Conservation (phyloP, 2,797 vertebrate genomes). For the Falco rusticolus region DNA sequence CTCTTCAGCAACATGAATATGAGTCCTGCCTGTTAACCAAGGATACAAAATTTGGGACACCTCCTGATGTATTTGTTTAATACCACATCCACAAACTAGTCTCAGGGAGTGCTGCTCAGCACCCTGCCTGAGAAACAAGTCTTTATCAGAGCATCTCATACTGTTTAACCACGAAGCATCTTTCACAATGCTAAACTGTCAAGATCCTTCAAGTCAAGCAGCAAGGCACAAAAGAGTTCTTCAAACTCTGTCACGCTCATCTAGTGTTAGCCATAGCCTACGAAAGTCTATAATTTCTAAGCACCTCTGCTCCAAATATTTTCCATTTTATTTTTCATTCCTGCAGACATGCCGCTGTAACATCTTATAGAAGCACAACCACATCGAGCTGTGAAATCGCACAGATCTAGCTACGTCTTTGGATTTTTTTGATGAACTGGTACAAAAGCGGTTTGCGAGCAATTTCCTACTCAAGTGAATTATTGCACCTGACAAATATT, state of each 20-base stretch:
- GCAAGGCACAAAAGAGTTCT: background rate
- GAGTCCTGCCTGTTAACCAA: background rate
- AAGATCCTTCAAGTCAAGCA: background rate
- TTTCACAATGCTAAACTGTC: background rate
- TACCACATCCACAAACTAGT: background rate
- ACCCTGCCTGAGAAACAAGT: background rate
- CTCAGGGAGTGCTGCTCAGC: background rate
- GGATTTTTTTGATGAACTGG: background rate
- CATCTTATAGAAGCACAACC: background rate
- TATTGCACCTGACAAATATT: background rate
- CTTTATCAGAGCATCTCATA: slow-evolving; percentile 3
- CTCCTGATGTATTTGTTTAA: background rate
- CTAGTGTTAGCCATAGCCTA: background rate
- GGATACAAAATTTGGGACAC: background rate
- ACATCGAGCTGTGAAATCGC: rapidly evolving
- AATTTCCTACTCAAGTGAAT: background rate
- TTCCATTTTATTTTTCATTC: background rate
- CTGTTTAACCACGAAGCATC: background rate
- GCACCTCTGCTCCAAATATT: background rate
- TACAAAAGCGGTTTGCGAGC: background rate
- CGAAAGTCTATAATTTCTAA: background rate
- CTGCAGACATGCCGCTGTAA: background rate
- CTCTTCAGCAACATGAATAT: background rate
- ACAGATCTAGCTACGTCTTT: rapidly evolving
- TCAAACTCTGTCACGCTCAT: background rate